Evolutionary conservation across 2,888 invertebrate genomes (phyloP).

Genomic region (Lypha dubia): DNA sequence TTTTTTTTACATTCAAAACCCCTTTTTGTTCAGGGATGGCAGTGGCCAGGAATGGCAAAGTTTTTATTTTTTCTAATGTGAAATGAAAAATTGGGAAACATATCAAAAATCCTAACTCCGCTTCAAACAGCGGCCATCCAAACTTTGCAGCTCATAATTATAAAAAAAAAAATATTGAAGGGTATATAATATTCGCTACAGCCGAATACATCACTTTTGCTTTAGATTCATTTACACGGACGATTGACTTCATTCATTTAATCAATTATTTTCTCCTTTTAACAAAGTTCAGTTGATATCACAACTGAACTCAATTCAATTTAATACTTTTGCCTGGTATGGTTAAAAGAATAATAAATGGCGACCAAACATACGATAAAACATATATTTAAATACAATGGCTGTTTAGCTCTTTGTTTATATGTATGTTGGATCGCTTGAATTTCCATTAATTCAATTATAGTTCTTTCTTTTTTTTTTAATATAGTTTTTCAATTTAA

Average conservation of each 20-base stretch:
- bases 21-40: no score
- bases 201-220: no score
- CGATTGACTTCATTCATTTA: constrained; percentile 68
- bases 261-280: constrained; percentile 69
- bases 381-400: neutral
- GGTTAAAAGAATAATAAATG: constrained; percentile 34
- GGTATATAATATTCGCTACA: no score
- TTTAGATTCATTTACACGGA: constrained; percentile 66
- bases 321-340: constrained; percentile 42
- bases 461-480: neutral
- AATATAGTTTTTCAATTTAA: neutral
- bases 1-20: no score
- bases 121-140: no score
- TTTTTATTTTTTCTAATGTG: no score
- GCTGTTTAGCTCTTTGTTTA: neutral
- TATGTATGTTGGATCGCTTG: constrained; percentile 31
- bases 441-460: constrained; percentile 35
- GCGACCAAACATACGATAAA: neutral
- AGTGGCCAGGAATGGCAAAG: no score
- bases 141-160: no score
- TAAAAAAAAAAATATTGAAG: no score
- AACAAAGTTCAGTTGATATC: constrained; percentile 66
- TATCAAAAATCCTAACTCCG: no score
- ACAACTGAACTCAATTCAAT: constrained; percentile 50
- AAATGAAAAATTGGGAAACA: no score